These are phyloP conservation scores for Ictidomys tridecemlineatus DNA, from an alignment of 2,113 vertebrate species.

Conservation along the genomic window DNA sequence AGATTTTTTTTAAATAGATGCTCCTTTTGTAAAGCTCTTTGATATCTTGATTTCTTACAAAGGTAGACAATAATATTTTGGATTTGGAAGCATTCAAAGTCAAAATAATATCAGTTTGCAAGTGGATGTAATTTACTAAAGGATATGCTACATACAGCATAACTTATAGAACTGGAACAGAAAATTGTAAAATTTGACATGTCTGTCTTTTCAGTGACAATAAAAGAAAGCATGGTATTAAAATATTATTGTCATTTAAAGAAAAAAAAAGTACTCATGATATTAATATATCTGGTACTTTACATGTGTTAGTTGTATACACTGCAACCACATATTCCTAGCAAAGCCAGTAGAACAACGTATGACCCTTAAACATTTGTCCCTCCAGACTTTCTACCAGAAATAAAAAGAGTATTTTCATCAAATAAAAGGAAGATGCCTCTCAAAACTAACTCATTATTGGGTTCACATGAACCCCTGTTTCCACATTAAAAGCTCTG, in stretches of 20 bases:
- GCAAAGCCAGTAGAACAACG: background rate
- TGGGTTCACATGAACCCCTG: background rate
- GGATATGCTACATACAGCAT: background rate
- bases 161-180: background rate
- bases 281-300: background rate
- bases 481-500: constrained; percentile 12
- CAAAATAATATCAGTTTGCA: constrained; percentile 14
- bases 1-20: background rate
- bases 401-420: background rate
- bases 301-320: background rate
- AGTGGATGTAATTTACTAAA: background rate
- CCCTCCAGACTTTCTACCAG: background rate
- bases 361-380: background rate
- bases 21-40: constrained; percentile 15
- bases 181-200: background rate
- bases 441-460: background rate
- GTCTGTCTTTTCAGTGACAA: background rate
- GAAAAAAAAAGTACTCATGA: background rate
- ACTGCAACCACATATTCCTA: background rate
- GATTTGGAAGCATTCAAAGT: background rate
- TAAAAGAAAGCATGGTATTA: background rate
- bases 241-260: background rate
- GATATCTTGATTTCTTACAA: constrained; percentile 4
- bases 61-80: background rate
- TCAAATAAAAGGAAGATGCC: background rate